Evolutionary conservation across 2,888 invertebrate species (phyloP), one percentile per base, ranked within the genome.

Genomic region (Oxycera nigricornis): DNA sequence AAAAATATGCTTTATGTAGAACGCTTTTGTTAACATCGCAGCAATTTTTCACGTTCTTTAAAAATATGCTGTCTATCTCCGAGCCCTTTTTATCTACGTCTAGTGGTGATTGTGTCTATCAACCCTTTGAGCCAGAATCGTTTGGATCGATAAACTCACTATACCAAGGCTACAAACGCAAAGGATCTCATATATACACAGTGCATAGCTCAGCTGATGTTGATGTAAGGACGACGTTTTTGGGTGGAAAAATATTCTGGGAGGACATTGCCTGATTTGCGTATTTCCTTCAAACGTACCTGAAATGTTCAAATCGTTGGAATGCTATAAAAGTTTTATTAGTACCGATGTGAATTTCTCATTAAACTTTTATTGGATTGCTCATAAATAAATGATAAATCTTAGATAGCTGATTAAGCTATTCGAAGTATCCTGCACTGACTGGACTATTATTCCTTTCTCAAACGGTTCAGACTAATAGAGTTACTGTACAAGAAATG

Each of bases 291-390:
- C 35, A 7, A n/a, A 35, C 50, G n/a, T 50, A 50, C n/a, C 9
- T 7, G n/a, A 50, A 50, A 17, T 17, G 7, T 50, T 11, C 3
- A 7, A 26, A 24, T 24, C 20, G 20, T 2, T 22, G 39, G 20
- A 31, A 35, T 11, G 22, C 22, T 20, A 50, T 68, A 68, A 68
- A 68, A 68, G n/a, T 24, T 68, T 68, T 24, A 68, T 68, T n/a
- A 14, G 50, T 20, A 52, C 11, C 50, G 46, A 9, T 46, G 91
- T 83, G 83, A 87, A 77, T 76, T 79, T 46, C 59, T 59, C 75
- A 75, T 73, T 73, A 67, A 73, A 59, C 72, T 73, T 75, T 55
- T 46, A 73, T 73, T 67, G 41, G 67, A 57, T 57, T 75, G 39
- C 73, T 75, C 31, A 73, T 73, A 67, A 73, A 73, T 67, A 57